These are phyloP conservation scores for Rallus crepitans DNA, from an alignment of 2,797 vertebrate species.

Conservation along the genomic window DNA sequence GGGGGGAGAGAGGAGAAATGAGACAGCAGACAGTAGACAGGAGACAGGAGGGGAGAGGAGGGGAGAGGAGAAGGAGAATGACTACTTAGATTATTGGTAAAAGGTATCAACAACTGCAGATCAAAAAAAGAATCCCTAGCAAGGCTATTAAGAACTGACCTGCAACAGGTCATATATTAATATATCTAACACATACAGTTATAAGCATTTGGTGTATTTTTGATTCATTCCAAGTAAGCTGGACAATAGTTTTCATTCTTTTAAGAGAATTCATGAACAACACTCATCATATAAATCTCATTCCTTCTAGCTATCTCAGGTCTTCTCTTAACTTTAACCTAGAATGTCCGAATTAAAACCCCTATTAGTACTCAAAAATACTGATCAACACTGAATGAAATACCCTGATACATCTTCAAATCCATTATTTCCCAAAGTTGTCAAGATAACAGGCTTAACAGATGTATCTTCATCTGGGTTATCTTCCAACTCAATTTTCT, in stretches of 20 bases:
- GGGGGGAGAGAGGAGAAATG: too few species aligned
- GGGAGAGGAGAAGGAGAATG: too few species aligned
- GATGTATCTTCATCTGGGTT: neutral
- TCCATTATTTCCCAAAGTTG: neutral
- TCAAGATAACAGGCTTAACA: neutral
- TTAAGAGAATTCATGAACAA: neutral
- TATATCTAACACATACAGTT: neutral
- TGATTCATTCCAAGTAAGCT: neutral
- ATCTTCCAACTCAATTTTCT: neutral
- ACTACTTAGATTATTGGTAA: neutral
- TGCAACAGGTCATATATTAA: neutral
- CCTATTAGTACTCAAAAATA: neutral
- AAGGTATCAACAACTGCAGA: neutral
- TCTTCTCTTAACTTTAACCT: neutral
- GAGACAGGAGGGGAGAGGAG: too few species aligned
- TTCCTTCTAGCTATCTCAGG: neutral
- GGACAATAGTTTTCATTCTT: neutral
- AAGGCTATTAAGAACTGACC: neutral
- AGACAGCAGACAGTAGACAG: too few species aligned
- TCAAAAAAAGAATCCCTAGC: neutral
- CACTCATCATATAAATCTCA: neutral
- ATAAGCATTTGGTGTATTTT: neutral
- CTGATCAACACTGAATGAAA: neutral
- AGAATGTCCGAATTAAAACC: neutral
- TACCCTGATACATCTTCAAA: neutral